These are phyloP conservation scores for Monopis laevigella DNA, from an alignment of 2,888 invertebrate species.

Conservation along the genomic window DNA sequence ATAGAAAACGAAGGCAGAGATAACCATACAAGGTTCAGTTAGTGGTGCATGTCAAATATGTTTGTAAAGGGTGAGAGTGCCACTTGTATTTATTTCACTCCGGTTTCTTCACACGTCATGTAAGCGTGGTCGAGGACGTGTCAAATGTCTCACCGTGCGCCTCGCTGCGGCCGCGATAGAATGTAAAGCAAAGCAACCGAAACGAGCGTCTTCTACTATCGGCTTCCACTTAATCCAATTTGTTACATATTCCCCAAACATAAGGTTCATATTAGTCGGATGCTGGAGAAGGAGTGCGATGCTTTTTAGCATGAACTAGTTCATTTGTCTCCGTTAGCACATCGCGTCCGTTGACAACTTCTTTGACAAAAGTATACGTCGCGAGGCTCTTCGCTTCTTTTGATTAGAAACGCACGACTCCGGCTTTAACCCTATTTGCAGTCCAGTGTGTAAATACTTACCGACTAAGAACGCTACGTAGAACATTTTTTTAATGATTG, in stretches of 20 bases:
- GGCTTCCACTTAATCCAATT: background rate
- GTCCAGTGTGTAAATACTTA: slow-evolving; percentile 6
- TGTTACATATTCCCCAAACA: background rate
- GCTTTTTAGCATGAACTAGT: slow-evolving; percentile 40
- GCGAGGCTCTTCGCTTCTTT: slow-evolving; percentile 38
- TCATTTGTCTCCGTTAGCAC: slow-evolving; percentile 61
- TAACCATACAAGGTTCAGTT: slow-evolving; percentile 4
- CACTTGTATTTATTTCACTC: slow-evolving; percentile 31
- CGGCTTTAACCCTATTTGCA: slow-evolving; percentile 17
- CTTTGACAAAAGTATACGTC: slow-evolving; percentile 50
- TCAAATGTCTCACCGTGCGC: slow-evolving; percentile 55
- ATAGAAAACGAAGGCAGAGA: background rate
- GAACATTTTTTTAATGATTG: slow-evolving; percentile 2
- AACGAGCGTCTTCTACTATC: slow-evolving; percentile 24
- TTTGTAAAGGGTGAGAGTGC: slow-evolving; percentile 12
- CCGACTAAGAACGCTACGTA: background rate
- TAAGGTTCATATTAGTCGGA: background rate
- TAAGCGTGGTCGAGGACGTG: slow-evolving; percentile 50
- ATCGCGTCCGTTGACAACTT: slow-evolving; percentile 37
- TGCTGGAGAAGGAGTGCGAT: background rate
- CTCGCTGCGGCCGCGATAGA: slow-evolving; percentile 53
- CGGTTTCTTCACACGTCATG: slow-evolving; percentile 41
- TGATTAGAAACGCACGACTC: slow-evolving; percentile 53
- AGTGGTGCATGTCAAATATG: slow-evolving; percentile 1
- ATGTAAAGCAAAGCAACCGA: slow-evolving; percentile 46